Conservation (phyloP, 2,113 vertebrate genomes). For the Chamaetylas fuelleborni region DNA sequence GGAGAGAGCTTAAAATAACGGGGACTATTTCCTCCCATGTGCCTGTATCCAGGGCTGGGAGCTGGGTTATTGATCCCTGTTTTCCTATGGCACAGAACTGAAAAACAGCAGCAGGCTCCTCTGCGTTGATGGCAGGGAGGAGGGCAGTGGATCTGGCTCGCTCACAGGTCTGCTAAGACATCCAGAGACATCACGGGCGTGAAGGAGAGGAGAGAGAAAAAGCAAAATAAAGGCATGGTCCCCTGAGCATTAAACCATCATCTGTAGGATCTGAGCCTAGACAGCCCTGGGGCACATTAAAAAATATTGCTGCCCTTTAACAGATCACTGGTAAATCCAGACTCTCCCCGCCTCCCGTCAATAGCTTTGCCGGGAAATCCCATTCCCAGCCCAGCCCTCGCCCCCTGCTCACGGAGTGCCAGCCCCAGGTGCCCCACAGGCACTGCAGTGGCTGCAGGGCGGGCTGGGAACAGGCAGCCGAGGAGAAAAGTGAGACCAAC, state of each 20-base stretch:
- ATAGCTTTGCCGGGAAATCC: not conserved
- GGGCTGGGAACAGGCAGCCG: not conserved
- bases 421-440: rapidly evolving
- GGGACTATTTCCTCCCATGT: not conserved
- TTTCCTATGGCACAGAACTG: not conserved
- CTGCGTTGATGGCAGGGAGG: not conserved
- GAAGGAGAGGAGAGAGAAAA: not conserved
- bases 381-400: not conserved
- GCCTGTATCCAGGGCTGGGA: not conserved
- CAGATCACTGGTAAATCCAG: not conserved
- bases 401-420: not conserved
- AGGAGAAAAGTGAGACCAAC: not conserved
- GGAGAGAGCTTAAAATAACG: not conserved
- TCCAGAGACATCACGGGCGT: not conserved
- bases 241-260: not conserved
- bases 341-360: rapidly evolving
- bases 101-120: not conserved
- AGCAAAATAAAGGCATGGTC: not conserved
- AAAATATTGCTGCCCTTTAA: not conserved
- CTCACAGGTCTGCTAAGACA: not conserved
- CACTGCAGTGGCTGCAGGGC: not conserved
- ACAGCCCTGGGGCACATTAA: not conserved
- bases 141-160: rapidly evolving
- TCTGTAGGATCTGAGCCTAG: not conserved
- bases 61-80: not conserved